Base-by-base conservation (phyloP, 2,113 vertebrate species). In the Litocranius walleri region DNA sequence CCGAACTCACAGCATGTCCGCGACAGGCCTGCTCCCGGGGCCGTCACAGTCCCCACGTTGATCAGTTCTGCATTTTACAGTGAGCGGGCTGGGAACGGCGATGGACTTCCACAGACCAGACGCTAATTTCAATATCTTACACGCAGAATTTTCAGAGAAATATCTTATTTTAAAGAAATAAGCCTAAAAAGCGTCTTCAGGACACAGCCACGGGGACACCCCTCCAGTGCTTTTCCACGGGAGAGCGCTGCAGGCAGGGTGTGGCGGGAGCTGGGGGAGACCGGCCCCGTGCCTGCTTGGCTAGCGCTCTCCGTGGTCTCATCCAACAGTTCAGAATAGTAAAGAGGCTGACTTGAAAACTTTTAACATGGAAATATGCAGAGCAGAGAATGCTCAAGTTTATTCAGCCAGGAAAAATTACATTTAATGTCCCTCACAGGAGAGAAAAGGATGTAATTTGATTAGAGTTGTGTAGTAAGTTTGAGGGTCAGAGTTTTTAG, bases 301-400 rank as follows among this genome's bases (percentile, higher is more conserved):
- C 45, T 81, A 88, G 29, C 30, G 6, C 89, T 30, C 67, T 36
- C 61, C 45, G 56, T 23, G 52, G 94, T 83, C 82, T 97, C 67
- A 9, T 3, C 12, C 30, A 74, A 82, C 21, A 25, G 40, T 13
- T 86, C 7, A 67, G 19, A 94, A 52, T 2, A 91, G 6, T n/a
- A 80, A 62, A 50, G 91, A 54, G 56, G 21, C 12, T 86, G 48
- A 52, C 81, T 91, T 95, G 83, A 29, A 95, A 97, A 97, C 14
- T n/a, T 95, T 62, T 54, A 74, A 90, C 83, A 83, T 87, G 95
- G 91, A 96, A 97, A 94, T 48, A 45, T 2, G 48, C 33, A 83
- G n/a, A 86, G n/a, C 27, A 56, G 3, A 56, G 43, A 92, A 88
- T 27, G 15, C 54, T 94, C 36, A 40, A 82, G 59, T 96, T 90